These are phyloP conservation scores for Copidosoma aretas DNA, from an alignment of 2,888 invertebrate genomes.

Conservation along the genomic window DNA sequence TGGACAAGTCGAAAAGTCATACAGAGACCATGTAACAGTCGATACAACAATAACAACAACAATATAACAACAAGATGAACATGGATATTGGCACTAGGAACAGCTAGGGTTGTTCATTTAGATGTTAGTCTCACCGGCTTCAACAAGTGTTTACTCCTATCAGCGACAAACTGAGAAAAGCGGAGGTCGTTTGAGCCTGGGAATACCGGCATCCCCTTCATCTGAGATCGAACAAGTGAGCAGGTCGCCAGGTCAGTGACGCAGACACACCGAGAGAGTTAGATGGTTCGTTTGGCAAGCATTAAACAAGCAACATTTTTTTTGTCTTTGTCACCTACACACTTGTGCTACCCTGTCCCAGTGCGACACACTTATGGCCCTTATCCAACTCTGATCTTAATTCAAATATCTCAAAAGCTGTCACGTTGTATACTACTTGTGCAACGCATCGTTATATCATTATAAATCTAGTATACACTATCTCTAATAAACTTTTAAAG, in stretches of 20 bases:
- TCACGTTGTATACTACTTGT: neutral
- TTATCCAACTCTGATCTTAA: constrained; percentile 44
- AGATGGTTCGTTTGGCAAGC: constrained; percentile 55
- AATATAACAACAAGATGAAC: constrained; percentile 41
- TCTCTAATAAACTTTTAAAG: neutral
- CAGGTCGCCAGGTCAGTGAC: constrained; percentile 61
- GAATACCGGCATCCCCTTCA: constrained; percentile 91
- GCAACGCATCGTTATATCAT: neutral
- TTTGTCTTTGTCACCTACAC: constrained; percentile 61
- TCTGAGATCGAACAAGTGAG: constrained; percentile 69
- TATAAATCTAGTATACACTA: neutral
- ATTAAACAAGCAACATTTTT: constrained; percentile 61
- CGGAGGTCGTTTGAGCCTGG: constrained; percentile 94
- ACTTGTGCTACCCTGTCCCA: constrained; percentile 58
- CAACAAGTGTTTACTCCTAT: constrained; percentile 95
- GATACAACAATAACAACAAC: neutral
- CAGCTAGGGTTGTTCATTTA: constrained; percentile 58
- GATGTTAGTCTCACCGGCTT: constrained; percentile 83
- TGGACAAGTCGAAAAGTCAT: constrained; percentile 7
- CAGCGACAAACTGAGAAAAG: constrained; percentile 95
- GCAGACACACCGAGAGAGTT: constrained; percentile 57
- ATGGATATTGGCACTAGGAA: constrained; percentile 52
- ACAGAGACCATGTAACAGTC: neutral
- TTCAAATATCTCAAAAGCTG: neutral
- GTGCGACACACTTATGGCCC: constrained; percentile 48